Percentiles rank a stretch among this genome's conserved stretches.
Conservation (phyloP, 1,140 invertebrate species). For the Telenomus remus region DNA sequence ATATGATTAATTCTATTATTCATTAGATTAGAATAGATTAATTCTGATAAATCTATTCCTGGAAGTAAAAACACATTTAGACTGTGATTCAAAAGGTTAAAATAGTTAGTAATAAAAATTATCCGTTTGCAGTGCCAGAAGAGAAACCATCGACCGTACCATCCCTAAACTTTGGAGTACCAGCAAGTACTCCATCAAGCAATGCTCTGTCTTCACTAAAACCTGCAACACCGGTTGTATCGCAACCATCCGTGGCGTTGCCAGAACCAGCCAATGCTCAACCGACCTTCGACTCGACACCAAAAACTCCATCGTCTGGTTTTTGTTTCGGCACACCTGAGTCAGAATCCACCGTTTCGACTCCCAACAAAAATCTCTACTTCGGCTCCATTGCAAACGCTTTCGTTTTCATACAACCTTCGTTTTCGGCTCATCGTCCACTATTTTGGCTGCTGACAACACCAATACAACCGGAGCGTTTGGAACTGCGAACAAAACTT, state of each 20-base stretch:
- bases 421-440: neutral
- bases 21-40: too few relatives aligned
- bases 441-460: neutral
- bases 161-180: slow-evolving; percentile 5
- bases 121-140: neutral
- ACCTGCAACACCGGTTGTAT: neutral
- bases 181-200: neutral
- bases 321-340: neutral
- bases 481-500: slow-evolving; percentile 25
- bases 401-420: neutral
- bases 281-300: too few relatives aligned
- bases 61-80: too few relatives aligned
- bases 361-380: neutral
- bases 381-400: neutral
- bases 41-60: too few relatives aligned
- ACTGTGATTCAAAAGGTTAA: too few relatives aligned
- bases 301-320: neutral
- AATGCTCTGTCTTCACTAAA: neutral
- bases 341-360: neutral
- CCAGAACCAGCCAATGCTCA: too few relatives aligned
- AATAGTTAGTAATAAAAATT: too few relatives aligned
- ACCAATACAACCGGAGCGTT: slow-evolving; percentile 31
- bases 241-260: neutral
- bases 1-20: too few relatives aligned
- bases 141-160: neutral